phyloP scores from a whole-genome alignment of 1,140 invertebrate genomes.

The Zaprionus capensis region DNA sequence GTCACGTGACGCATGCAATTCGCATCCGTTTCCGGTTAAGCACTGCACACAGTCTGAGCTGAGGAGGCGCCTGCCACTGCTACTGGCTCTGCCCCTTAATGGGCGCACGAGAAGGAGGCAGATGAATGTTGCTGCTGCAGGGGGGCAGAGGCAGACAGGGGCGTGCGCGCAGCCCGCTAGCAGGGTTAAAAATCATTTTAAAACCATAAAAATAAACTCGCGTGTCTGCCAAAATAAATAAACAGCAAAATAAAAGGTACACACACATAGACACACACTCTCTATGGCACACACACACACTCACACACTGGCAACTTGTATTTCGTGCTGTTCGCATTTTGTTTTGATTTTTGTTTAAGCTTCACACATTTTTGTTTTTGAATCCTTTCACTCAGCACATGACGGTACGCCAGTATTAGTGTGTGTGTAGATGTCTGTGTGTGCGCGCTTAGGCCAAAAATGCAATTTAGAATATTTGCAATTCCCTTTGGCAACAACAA shows the following conservation, averaged over 20 bases:
- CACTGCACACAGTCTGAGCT: constrained; percentile 34
- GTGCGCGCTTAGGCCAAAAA: constrained; percentile 45
- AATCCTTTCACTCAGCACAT: constrained; percentile 77
- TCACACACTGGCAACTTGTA: constrained; percentile 37
- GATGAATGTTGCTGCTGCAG: background rate
- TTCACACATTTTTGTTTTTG: constrained; percentile 74
- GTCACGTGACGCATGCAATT: constrained; percentile 83
- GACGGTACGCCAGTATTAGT: constrained; percentile 20
- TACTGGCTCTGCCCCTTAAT: background rate
- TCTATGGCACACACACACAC: constrained; percentile 16
- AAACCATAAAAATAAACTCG: constrained; percentile 82
- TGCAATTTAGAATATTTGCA: constrained; percentile 81
- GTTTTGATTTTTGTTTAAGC: constrained; percentile 66
- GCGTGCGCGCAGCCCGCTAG: background rate
- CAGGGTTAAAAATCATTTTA: constrained; percentile 81
- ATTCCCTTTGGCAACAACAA: constrained; percentile 71
- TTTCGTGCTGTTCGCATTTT: constrained; percentile 37
- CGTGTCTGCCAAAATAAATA: constrained; percentile 77
- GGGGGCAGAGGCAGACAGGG: background rate
- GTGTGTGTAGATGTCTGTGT: constrained; percentile 36
- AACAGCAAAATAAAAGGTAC: constrained; percentile 53
- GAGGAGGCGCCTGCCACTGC: background rate
- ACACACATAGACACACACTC: constrained; percentile 30
- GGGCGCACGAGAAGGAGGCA: background rate
- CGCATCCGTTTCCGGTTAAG: constrained; percentile 78